Evolutionary conservation across 2,113 vertebrate species (phyloP), one percentile per base, ranked within the genome.

Genomic region (Platysternon megacephalum): DNA sequence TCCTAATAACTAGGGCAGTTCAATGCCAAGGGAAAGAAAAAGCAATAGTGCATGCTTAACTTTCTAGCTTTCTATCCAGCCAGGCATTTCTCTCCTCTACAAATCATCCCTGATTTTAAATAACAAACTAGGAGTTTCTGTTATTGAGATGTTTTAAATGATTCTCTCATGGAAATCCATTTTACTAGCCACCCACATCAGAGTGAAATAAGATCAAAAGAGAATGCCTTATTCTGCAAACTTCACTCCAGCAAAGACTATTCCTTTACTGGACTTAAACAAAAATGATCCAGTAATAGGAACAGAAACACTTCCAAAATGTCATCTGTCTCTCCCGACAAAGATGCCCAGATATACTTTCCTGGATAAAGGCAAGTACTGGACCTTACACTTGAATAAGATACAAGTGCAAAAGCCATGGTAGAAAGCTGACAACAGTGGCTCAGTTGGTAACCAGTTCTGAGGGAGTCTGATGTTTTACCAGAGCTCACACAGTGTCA

Each of bases 291-390:
- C 55, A 88, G 82, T 10, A 68, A 26, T 51, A 68, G 74, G 84
- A 94, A 88, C 32, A n/a, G 44, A 93, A 94, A 58, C 32, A 58
- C 29, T 65, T 86, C 55, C 48, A 76, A 72, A 92, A 78, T 82
- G 86, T 82, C 86, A 88, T 58, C 82, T 55, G 84, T 94, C 44
- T 82, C 78, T 87, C 56, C 79, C 88, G 56, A 2, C 49, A 96
- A 83, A 84, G n/a, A 55, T 87, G 91, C 58, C 24, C 82, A 88
- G 84, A 86, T 81, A 93, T 90, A 93, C 53, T 91, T 84, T 79
- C 48, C 78, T 88, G 80, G 80, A 80, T 87, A 88, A 88, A 35
- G 39, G 39, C 93, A 52, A 51, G 22, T 53, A 88, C 51, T 44
- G 84, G 55, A 82, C 6, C 2, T 86, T 72, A 92, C 80, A 55